Base-by-base conservation (phyloP, 2,888 invertebrate genomes). In the Hydrotaea cyrtoneurina region DNA sequence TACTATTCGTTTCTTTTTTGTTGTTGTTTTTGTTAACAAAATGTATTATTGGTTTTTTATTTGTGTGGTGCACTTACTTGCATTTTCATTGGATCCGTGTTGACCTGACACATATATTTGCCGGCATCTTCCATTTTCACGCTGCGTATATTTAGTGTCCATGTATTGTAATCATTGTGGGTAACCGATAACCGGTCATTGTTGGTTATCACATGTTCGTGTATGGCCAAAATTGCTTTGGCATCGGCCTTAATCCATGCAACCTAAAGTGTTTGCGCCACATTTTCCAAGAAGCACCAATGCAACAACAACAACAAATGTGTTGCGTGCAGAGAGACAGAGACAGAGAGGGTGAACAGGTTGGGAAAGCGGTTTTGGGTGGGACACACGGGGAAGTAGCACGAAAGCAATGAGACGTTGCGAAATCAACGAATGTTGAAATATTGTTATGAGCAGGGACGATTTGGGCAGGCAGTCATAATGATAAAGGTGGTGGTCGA, bases 161-260 rank as follows among this genome's bases (percentile, higher is more conserved):
- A 98, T 89, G 97, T 98, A 93, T 97, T 97, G 94, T 95, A 96
- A 93, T 97, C 97, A 93, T 96, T 97, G 94, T 97, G 97, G 86
- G 97, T 97, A 90, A 97, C 97, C 89, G 96, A 96, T 90, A 97
- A 94, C 90, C 97, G 94, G 88, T 96, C 96, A 94, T 97, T 97
- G 94, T 97, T 97, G 89, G 97, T 97, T 93, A 98, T 97, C 92
- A 97, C 97, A 93, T 97, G 96, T 92, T 97, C 97, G 93, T 98
- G 97, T 92, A 97, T 97, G 88, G 97, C 97, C 92, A 98, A 94
- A 92, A 97, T 97, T 88, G 97, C 97, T 93, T 97, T 97, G 87
- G 97, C 97, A 93, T 97, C 97, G 87, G 97, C 97, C 93, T 97
- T 97, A 93, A 98, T 97, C 97, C 97, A 98, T 88, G 97, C 97